These are phyloP conservation scores for Phyllostomus discolor DNA, from an alignment of 2,113 vertebrate species.

Conservation along the genomic window DNA sequence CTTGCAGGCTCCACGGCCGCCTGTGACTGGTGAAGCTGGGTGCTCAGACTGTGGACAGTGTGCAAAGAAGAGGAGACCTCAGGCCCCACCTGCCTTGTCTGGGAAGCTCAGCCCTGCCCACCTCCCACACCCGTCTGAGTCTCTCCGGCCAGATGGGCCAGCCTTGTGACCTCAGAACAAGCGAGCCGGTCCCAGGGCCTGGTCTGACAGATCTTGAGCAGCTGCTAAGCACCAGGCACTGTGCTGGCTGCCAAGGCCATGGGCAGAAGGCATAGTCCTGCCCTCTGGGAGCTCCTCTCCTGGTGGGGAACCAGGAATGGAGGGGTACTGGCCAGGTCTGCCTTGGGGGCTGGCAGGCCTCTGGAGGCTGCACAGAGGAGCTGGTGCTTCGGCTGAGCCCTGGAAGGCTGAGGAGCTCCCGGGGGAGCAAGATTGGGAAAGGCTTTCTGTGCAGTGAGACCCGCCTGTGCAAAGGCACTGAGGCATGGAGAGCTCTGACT, in stretches of 20 bases:
- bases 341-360: neutral
- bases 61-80: neutral
- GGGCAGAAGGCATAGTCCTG: neutral
- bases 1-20: neutral
- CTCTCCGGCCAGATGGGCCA: neutral
- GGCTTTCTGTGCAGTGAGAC: neutral
- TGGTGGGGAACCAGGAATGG: neutral
- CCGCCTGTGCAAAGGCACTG: neutral
- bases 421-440: neutral
- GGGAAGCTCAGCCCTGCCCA: neutral
- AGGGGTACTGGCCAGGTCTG: neutral
- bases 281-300: neutral
- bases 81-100: accelerated
- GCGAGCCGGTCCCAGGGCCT: neutral
- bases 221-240: neutral
- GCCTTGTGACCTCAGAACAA: neutral
- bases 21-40: neutral
- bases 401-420: neutral
- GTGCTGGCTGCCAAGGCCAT: neutral
- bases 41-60: neutral
- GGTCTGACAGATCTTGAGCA: neutral
- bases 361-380: neutral
- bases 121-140: neutral
- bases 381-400: neutral
- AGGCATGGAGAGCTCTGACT: neutral